phyloP scores from a whole-genome alignment of 2,113 vertebrate genomes.

The Mola mola region DNA sequence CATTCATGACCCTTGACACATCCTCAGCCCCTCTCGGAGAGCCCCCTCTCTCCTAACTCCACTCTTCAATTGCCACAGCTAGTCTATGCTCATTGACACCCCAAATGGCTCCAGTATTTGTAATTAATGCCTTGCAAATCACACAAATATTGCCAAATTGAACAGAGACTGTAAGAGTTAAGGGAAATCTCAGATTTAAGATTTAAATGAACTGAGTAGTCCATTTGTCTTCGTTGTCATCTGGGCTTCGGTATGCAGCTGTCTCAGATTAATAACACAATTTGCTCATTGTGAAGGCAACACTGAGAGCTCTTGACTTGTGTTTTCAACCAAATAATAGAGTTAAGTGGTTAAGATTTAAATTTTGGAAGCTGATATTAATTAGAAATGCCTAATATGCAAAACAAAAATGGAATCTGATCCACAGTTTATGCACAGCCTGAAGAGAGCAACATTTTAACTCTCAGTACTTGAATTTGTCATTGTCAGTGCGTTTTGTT shows the following conservation, averaged over 20 bases:
- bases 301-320: background rate
- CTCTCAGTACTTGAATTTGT: background rate
- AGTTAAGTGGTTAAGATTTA: background rate
- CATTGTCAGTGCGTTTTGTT: conserved; percentile 29
- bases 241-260: background rate
- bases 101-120: background rate
- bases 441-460: too few relatives aligned
- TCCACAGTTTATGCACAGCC: background rate
- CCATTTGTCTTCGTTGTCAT: background rate
- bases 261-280: background rate
- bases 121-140: background rate
- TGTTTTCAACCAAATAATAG: background rate
- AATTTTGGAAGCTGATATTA: background rate
- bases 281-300: background rate
- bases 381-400: background rate
- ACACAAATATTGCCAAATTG: background rate
- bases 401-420: too few relatives aligned
- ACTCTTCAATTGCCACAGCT: background rate
- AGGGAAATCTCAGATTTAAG: background rate
- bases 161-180: background rate
- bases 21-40: background rate
- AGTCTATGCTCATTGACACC: background rate
- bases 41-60: background rate
- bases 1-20: conserved; percentile 12
- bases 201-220: too few relatives aligned